Base-by-base conservation (phyloP, 2,888 invertebrate species). In the Lepidocyrtinus sp. region DNA sequence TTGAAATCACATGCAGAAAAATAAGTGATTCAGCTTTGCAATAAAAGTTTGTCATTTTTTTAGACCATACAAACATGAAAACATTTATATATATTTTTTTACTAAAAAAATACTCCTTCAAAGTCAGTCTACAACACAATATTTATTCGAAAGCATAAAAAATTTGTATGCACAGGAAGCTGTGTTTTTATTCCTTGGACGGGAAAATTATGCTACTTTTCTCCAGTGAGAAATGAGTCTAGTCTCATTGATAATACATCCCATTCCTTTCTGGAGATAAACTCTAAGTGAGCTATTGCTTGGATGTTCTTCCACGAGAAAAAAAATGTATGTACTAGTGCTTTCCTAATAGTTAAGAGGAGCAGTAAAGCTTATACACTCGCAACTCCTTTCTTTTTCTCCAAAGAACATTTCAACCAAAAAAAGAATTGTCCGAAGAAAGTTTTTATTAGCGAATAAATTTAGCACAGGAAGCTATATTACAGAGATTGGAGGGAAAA, bases 361-460 rank as follows among this genome's bases (percentile, higher is more conserved):
- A 55, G 55, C 26, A 78, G 50, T 59, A 59, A 36, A n/a, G n/a
- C n/a, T n/a, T n/a, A n/a, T n/a, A n/a, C n/a, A 78, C 46, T 63
- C n/a, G 22, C 62, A 77, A 65, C 5, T 7, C 36, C 5, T 36
- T 36, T 36, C 12, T 36, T 36, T n/a, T n/a, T 36, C 50, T 78
- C 67, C 50, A 72, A 77, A 77, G 76, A 71, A 68, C 50, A 72
- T 62, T 62, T 72, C 72, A 78, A 67, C 78, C 25, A 25, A 78
- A 26, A 78, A 36, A 78, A 46, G 78, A 78, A 78, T 72, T 67
- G 78, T 72, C 72, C 72, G n/a, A n/a, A n/a, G n/a, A n/a, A 78
- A 78, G 65, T 78, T 78, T 78, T 78, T 78, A 78, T 72, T 78
- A 73, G 72, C 72, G 68, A 78, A 73, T 78, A 78, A 78, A 78